Conservation (phyloP, 2,797 vertebrate genomes). For the Anniella stebbinsi region DNA sequence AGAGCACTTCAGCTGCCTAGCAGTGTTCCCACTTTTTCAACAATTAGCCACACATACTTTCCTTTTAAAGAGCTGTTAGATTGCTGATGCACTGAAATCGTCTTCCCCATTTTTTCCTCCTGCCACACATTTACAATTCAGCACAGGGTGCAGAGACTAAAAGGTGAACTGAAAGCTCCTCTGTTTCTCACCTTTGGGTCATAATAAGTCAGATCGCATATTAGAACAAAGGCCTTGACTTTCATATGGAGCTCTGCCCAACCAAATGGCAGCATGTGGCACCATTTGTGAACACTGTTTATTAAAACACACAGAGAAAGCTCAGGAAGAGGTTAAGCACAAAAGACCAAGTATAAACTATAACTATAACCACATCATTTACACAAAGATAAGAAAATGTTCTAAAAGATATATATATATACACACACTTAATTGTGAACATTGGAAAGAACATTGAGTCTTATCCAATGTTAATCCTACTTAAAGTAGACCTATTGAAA, state of each 20-base stretch:
- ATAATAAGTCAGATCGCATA: not conserved
- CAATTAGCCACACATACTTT: not conserved
- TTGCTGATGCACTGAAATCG: not conserved
- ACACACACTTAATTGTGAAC: conserved; percentile 35
- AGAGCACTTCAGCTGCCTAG: not conserved
- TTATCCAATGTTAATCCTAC: no score
- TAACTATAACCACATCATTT: conserved; percentile 46
- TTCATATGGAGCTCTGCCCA: not conserved
- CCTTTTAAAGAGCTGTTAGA: not conserved
- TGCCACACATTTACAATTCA: not conserved
- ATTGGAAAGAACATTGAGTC: not conserved
- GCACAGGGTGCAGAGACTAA: not conserved
- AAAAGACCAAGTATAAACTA: conserved; percentile 63
- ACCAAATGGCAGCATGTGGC: not conserved
- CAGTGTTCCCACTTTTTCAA: not conserved
- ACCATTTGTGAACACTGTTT: not conserved
- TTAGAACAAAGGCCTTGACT: not conserved
- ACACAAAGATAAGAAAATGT: conserved; percentile 33
- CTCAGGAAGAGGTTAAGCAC: conserved; percentile 33
- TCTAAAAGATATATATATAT: no score
- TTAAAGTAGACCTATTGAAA: no score
- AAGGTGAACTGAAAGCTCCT: not conserved
- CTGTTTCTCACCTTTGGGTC: not conserved
- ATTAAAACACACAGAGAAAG: not conserved
- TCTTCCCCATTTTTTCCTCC: not conserved